A percentile compares a stretch with the other conserved stretches of the same genome.
Evolutionary conservation across 2,888 invertebrate genomes (phyloP).

Genomic region (Brachylomia viminalis): DNA sequence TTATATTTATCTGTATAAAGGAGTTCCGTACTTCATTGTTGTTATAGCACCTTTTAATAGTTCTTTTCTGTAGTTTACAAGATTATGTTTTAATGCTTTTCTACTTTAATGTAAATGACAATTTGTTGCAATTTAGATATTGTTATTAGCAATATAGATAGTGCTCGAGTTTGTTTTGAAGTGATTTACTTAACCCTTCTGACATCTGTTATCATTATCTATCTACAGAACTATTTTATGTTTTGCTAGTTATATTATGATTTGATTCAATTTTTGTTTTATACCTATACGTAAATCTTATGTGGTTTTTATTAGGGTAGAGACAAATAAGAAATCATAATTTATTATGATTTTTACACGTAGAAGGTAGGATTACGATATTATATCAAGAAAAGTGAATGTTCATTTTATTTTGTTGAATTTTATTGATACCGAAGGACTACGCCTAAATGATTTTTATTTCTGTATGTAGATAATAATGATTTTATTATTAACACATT

Average conservation of each 20-base stretch:
- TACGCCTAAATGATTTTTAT: conserved; percentile 9
- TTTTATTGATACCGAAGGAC: conserved; percentile 20
- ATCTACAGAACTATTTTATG: background rate
- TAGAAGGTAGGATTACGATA: conserved; percentile 11
- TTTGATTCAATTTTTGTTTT: conserved; percentile 23
- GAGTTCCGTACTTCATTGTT: conserved; percentile 46
- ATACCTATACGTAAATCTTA: conserved; percentile 32
- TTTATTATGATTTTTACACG: conserved; percentile 5
- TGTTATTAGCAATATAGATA: conserved; percentile 37
- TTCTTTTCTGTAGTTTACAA: conserved; percentile 38
- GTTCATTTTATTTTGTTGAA: conserved; percentile 17
- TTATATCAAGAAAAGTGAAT: conserved; percentile 14
- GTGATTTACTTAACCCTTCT: conserved; percentile 16
- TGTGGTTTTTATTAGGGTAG: conserved; percentile 17
- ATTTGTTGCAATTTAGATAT: conserved; percentile 28
- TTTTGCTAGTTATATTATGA: conserved; percentile 8
- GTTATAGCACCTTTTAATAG: conserved; percentile 36
- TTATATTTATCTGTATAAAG: conserved; percentile 58
- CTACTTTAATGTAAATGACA: conserved; percentile 42
- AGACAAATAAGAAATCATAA: conserved; percentile 14
- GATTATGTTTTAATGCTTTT: conserved; percentile 28
- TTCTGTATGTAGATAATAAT: conserved; percentile 30
- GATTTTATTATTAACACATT: conserved; percentile 28
- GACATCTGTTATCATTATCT: conserved; percentile 8
- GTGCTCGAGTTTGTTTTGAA: conserved; percentile 11